Base-by-base conservation (phyloP, 1,140 invertebrate species). In the Hylyphantes graminicola region DNA sequence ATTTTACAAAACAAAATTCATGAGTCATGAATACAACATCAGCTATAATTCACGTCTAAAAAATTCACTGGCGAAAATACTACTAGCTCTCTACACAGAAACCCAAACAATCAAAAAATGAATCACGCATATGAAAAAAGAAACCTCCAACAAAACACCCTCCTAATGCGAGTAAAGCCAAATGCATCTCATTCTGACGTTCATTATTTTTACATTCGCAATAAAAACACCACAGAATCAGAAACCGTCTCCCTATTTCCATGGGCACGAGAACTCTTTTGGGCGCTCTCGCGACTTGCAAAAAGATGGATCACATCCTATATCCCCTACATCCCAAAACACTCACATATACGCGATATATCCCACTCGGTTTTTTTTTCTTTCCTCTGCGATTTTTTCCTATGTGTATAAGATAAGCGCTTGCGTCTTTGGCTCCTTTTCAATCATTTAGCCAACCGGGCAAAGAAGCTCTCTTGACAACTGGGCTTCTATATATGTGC, bases 371-470 rank as follows among this genome's bases (percentile, higher is more conserved):
- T 83, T 67, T 75, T 13, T 65, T 55, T 53, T 13, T 17, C 61
- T n/a, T 55, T 59, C 57, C n/a, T 10, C n/a, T 19, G 54, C 48
- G 17, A 15, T 59, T 81, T 53, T 19, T 11, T 59, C 9, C 21
- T 7, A 35, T n/a, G 12, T 9, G 59, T 65, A 73, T 73, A 75
- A 73, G 68, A 73, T 73, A 83, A 73, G 80, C 80, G 74, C 72
- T 59, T 8, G 48, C 80, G 70, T 81, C 79, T 81, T 75, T 83
- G 80, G 59, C 80, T 83, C 72, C 80, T 54, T 83, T 83, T 83
- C 80, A 83, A 83, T 83, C 80, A 83, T 83, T 83, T 83, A 83
- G 80, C 50, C 63, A 75, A 83, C 70, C 70, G 61, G 70, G 57
- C 68, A 54, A 17, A 74, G 63, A 74, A 83, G 75, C 80, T 57